These are phyloP conservation scores for Chelonoidis abingdonii DNA, from an alignment of 2,113 vertebrate species.

Conservation along the genomic window DNA sequence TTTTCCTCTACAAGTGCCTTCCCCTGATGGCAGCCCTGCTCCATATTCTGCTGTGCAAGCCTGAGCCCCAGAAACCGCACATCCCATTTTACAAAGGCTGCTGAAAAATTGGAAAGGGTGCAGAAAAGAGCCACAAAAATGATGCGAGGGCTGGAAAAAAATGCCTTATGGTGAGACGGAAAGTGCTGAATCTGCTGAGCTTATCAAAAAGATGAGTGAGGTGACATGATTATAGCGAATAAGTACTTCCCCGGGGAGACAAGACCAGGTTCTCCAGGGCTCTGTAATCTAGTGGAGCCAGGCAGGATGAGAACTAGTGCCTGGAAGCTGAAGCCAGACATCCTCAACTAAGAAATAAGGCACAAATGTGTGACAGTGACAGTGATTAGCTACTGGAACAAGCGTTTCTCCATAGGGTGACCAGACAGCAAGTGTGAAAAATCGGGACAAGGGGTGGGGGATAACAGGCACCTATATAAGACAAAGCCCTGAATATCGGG, in stretches of 20 bases:
- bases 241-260: accelerated
- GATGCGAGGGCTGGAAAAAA: background rate
- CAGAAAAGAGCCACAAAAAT: background rate
- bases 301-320: background rate
- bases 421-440: too few relatives aligned
- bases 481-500: too few relatives aligned
- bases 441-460: too few relatives aligned
- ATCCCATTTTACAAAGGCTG: background rate
- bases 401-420: background rate
- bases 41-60: background rate
- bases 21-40: background rate
- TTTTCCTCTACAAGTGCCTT: background rate
- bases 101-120: background rate
- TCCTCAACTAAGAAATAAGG: background rate
- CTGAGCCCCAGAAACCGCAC: background rate
- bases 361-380: accelerated
- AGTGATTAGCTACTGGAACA: accelerated
- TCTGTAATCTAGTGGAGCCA: background rate
- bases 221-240: background rate
- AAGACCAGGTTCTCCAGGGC: background rate
- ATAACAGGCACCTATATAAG: too few relatives aligned
- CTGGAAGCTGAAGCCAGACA: background rate
- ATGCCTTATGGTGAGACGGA: background rate
- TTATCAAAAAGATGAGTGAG: background rate
- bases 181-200: background rate